Conservation (phyloP, 2,797 vertebrate genomes). For the Gymnoscopelus microlampas region DNA sequence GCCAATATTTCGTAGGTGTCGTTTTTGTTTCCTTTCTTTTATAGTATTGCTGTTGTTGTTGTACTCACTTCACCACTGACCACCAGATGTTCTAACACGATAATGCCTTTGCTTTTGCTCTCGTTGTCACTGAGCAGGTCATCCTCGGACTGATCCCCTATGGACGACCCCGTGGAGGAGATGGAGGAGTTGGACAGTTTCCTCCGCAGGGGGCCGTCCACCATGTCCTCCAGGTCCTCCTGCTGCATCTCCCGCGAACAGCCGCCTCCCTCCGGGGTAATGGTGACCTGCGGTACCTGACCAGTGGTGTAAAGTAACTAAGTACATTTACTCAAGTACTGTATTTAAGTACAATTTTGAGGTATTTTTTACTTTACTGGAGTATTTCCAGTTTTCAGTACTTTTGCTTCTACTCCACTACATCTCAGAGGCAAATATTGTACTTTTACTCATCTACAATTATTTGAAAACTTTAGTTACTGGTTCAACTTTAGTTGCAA, state of each 20-base stretch:
- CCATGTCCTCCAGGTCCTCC: slow-evolving; percentile 78
- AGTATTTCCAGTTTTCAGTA: too few relatives aligned
- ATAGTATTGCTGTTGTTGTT: too few relatives aligned
- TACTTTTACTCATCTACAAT: too few relatives aligned
- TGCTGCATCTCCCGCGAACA: slow-evolving; percentile 74
- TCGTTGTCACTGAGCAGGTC: slow-evolving; percentile 95
- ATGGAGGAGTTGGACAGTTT: slow-evolving; percentile 93
- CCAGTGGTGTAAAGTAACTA: neutral
- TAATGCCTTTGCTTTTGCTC: slow-evolving; percentile 92
- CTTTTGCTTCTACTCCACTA: too few relatives aligned
- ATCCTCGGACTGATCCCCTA: slow-evolving; percentile 90
- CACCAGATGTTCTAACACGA: slow-evolving; percentile 89
- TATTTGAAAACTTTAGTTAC: too few relatives aligned
- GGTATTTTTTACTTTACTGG: too few relatives aligned
- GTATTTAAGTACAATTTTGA: too few relatives aligned
- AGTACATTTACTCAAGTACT: too few relatives aligned
- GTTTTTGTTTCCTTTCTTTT: too few relatives aligned
- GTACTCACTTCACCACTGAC: slow-evolving; percentile 85
- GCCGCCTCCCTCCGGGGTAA: slow-evolving; percentile 88
- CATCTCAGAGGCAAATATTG: too few relatives aligned
- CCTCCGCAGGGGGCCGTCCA: slow-evolving; percentile 80
- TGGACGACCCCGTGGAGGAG: slow-evolving; percentile 94
- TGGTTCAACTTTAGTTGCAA: too few relatives aligned
- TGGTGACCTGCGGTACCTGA: slow-evolving; percentile 91
- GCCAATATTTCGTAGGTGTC: too few relatives aligned